Evolutionary conservation across 2,113 vertebrate species (phyloP), one percentile per base, ranked within the genome.

Genomic region (Oreochromis aureus): DNA sequence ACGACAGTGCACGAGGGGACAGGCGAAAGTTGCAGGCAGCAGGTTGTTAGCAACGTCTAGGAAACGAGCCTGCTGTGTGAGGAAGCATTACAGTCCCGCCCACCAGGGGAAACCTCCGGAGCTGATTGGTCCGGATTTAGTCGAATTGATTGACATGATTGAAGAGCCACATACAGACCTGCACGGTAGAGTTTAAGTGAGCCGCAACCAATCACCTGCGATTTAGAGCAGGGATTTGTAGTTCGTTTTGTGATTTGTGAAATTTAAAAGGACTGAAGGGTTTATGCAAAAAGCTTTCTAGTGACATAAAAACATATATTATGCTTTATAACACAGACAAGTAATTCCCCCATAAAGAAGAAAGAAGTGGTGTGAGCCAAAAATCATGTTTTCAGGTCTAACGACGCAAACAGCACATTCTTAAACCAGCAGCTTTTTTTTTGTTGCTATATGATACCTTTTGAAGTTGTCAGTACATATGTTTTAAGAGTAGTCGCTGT

Each of bases 41-140:
- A 94, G 95, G 95, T 96, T 95, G 95, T 89, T 93, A 93, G 91
- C 95, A 93, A 89, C 89, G 89, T 86, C 78, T 89, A 85, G 90
- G 92, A 87, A 90, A 88, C 92, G 89, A 83, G 61, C 82, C 1
- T 89, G 84, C 81, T 91, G 81, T 6, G 86, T 3, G 76, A 41
- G 66, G 87, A 48, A 83, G 51, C 7, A 11, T 10, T 5, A 15
- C 6, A 51, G 41, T 48, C 90, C 94, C 95, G 89, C 96, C 96
- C 89, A 87, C 24, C 5, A 1, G 2, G 3, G 13, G 2, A 10
- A 19, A 61, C 44, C 10, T 3, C 58, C 3, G 4, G 1, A 51
- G 12, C 16, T 73, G 80, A 95, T 94, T 95, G 95, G 94, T 39
- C 58, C 4, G 41, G 4, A 46, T 6, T 6, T 8, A 11, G 3